A percentile compares a stretch with the other conserved stretches of the same genome.
These are phyloP conservation scores for Pogonophryne albipinna DNA, from an alignment of 2,797 vertebrate genomes.

Conservation along the genomic window DNA sequence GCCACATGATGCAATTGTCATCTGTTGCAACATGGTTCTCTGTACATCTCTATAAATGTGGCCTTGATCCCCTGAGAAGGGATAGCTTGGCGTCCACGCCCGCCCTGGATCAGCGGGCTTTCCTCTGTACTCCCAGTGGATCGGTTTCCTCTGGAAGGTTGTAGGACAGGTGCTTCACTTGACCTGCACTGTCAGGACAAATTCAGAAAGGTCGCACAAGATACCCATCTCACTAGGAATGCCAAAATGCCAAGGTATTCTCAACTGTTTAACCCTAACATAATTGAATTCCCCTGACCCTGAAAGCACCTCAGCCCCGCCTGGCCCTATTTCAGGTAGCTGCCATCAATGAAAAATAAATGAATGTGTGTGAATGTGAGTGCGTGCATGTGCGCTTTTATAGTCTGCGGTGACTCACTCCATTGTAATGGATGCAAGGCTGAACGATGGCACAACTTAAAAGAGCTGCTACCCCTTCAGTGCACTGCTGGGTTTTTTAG, in stretches of 20 bases:
- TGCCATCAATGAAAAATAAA: conserved; percentile 48
- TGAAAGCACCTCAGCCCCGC: conserved; percentile 24
- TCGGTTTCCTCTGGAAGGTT: conserved; percentile 70
- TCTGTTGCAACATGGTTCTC: conserved; percentile 53
- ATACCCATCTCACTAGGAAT: conserved; percentile 45
- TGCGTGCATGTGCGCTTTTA: conserved; percentile 48
- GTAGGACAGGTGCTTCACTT: conserved; percentile 75
- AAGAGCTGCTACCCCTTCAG: conserved; percentile 53
- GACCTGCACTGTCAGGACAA: conserved; percentile 62
- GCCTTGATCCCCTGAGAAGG: conserved; percentile 67
- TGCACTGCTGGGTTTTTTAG: conserved; percentile 46
- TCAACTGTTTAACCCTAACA: conserved; percentile 52
- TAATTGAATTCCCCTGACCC: conserved; percentile 65
- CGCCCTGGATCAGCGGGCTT: conserved; percentile 67
- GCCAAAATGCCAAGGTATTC: conserved; percentile 49
- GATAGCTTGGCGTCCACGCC: conserved; percentile 56
- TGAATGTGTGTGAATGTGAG: not conserved
- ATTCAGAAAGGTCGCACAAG: conserved; percentile 61
- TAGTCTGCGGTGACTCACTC: conserved; percentile 60
- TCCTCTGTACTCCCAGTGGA: conserved; percentile 66
- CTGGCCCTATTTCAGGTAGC: conserved; percentile 53
- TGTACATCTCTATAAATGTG: conserved; percentile 73
- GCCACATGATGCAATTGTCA: conserved; percentile 55
- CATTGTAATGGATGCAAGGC: conserved; percentile 56
- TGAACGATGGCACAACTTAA: conserved; percentile 60